A percentile compares a stretch with the other conserved stretches of the same genome.
Conservation (phyloP, 2,797 vertebrate genomes). For the Channa striata region DNA sequence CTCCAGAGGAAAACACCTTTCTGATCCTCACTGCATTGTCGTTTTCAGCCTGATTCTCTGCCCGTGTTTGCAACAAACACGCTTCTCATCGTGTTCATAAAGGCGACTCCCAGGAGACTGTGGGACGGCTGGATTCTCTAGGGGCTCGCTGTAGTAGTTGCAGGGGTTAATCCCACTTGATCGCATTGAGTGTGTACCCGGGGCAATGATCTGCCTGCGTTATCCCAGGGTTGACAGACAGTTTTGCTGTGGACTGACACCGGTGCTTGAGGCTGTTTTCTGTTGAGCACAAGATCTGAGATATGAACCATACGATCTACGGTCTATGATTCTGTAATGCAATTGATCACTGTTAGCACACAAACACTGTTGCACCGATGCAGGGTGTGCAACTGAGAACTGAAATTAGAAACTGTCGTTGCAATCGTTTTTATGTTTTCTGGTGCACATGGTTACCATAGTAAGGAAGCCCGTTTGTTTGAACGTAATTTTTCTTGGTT, state of each 20-base stretch:
- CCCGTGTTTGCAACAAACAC: conserved; percentile 30
- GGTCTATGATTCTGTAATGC: background rate
- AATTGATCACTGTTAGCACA: background rate
- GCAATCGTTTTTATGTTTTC: no score
- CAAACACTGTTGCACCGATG: background rate
- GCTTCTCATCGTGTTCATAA: conserved; percentile 39
- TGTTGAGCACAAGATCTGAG: background rate
- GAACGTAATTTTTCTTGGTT: no score
- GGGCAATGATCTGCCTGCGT: conserved; percentile 8
- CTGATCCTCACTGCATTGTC: conserved; percentile 36
- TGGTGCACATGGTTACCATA: no score
- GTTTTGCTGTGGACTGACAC: background rate
- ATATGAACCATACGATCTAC: background rate
- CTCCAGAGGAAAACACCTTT: conserved; percentile 28
- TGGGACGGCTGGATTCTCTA: background rate
- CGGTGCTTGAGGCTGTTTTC: background rate
- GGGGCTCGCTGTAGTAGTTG: conserved; percentile 13
- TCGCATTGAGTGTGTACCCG: conserved; percentile 12
- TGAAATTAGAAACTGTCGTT: no score
- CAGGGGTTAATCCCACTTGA: conserved; percentile 37
- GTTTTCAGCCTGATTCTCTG: conserved; percentile 24
- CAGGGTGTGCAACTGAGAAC: no score
- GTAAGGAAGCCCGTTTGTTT: no score
- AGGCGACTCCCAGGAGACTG: background rate
- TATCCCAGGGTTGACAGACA: conserved; percentile 15